Evolutionary conservation across 92 coral and sea anemone genomes (phyloP).

Genomic region (Actinostola sp.): DNA sequence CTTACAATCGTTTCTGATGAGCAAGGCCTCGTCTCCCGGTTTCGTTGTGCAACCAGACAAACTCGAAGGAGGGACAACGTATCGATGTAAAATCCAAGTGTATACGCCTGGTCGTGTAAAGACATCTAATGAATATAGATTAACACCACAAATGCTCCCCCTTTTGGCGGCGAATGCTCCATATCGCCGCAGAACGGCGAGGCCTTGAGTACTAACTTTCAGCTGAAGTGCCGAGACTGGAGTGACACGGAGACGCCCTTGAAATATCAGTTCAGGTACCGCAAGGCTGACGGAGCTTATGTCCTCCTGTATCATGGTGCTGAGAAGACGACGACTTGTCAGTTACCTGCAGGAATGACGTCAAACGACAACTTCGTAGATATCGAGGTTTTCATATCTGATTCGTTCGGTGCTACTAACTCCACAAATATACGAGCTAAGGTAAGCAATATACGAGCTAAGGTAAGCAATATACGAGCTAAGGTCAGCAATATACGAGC

Average conservation of each 20-base stretch:
- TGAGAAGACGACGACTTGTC: not conserved
- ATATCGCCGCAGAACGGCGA: constrained; percentile 54
- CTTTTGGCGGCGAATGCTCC: constrained; percentile 46
- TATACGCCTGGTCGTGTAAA: constrained; percentile 8
- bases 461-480: too few species aligned
- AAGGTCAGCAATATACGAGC: too few species aligned
- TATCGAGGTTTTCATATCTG: constrained; percentile 33
- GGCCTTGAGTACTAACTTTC: constrained; percentile 56
- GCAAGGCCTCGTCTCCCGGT: constrained; percentile 8
- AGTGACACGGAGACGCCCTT: constrained; percentile 64
- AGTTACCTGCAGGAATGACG: constrained; percentile 8
- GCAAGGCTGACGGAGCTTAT: constrained; percentile 28
- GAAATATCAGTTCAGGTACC: constrained; percentile 61
- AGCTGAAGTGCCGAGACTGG: constrained; percentile 74
- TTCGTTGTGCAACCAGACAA: constrained; percentile 12
- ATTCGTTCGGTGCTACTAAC: constrained; percentile 33
- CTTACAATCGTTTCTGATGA: constrained; percentile 3
- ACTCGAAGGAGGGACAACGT: constrained; percentile 21
- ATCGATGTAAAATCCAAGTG: constrained; percentile 8
- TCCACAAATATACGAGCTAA: constrained; percentile 4
- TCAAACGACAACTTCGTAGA: not conserved
- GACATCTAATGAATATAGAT: constrained; percentile 9
- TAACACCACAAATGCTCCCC: constrained; percentile 66
- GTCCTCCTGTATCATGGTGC: constrained; percentile 17
- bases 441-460: constrained; percentile 8